Conservation (phyloP, 2,113 vertebrate genomes). For the Anguilla rostrata region DNA sequence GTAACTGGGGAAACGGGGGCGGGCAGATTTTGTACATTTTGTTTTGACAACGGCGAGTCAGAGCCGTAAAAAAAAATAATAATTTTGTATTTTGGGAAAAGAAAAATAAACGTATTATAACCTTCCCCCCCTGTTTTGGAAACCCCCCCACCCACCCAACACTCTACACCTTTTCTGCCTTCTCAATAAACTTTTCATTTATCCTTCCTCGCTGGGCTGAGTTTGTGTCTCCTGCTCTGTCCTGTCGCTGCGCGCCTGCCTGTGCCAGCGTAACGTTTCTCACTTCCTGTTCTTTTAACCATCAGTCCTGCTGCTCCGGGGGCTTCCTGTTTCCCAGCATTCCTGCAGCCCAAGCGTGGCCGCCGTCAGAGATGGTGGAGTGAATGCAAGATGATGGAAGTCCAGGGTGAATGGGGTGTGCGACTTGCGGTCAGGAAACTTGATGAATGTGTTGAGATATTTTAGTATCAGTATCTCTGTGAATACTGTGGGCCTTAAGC, state of each 20-base stretch:
- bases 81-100: constrained; percentile 70
- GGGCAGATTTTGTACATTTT: constrained; percentile 71
- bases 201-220: constrained; percentile 64
- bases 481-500: too few relatives aligned
- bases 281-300: constrained; percentile 41
- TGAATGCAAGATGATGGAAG: too few relatives aligned
- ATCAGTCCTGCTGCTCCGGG: neutral
- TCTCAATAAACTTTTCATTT: constrained; percentile 74
- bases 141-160: constrained; percentile 38
- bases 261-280: constrained; percentile 50
- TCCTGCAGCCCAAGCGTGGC: too few relatives aligned
- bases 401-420: too few relatives aligned
- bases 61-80: constrained; percentile 51
- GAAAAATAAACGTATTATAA: constrained; percentile 69
- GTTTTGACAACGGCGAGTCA: constrained; percentile 58
- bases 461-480: too few relatives aligned
- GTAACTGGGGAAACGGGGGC: constrained; percentile 27
- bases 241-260: constrained; percentile 42
- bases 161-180: constrained; percentile 61
- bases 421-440: too few relatives aligned
- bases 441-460: too few relatives aligned
- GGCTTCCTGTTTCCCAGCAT: too few relatives aligned
- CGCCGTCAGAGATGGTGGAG: too few relatives aligned
- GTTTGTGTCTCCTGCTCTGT: constrained; percentile 43
- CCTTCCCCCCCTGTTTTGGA: constrained; percentile 51